Base-by-base conservation (phyloP, 2,888 invertebrate genomes). In the Scrobipalpa costella region DNA sequence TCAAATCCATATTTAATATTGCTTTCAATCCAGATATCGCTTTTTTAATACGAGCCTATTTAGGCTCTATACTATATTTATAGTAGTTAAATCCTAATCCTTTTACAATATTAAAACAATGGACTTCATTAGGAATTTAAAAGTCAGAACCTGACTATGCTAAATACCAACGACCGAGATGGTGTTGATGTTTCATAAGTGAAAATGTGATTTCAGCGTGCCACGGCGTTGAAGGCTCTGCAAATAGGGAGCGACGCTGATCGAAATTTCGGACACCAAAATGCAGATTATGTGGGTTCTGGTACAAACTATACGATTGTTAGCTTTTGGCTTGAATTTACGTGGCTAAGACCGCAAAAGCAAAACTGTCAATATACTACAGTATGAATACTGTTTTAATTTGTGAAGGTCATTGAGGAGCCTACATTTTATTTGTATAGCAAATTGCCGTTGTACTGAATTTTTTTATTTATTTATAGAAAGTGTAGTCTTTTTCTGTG, bases 151-250 rank as follows among this genome's bases (percentile, higher is more conserved):
- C 44, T 7, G 27, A 13, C 27, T 8, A 9, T 13, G 21, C 50
- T 21, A 21, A 55, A 15, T n/a, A 34, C 33, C 34, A 55, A 34
- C 33, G 27, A 15, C 33, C 27, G 55, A 17, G 55, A 27, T 15
- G 27, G 44, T 81, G 81, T 83, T 84, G 81, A 73, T 71, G 68
- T 84, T 83, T 76, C 79, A 84, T 84, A 80, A 79, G 73, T 67
- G 73, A 78, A 78, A 81, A 77, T 78, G 80, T 80, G 80, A 79
- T 83, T 83, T 78, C 77, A 83, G 72, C 71, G 66, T 63, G 64
- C 67, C 71, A 68, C 65, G 15, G 27, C 33, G 15, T n/a, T 9
- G 44, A 27, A 27, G 49, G 49, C 8, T 49, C 19, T 49, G 49
- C 49, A 49, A 49, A 49, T 49, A 17, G 27, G 33, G 6, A 15